Percentiles rank a stretch among this genome's conserved stretches.
These are phyloP conservation scores for Lissonota sp. DNA, from an alignment of 2,888 invertebrate genomes.

Conservation along the genomic window DNA sequence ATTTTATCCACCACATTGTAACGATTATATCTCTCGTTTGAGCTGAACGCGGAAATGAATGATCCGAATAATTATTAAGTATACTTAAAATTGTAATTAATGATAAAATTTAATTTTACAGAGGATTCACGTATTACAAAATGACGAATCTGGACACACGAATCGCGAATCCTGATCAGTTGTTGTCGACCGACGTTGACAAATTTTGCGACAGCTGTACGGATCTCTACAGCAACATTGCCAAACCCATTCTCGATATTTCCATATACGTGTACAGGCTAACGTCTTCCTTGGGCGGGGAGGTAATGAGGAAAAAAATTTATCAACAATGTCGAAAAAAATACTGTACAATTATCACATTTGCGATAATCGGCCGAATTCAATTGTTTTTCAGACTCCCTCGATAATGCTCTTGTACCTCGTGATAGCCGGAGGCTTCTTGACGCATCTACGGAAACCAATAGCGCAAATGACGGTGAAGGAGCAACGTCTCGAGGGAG, in stretches of 20 bases:
- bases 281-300: constrained; percentile 93
- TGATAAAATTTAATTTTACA: constrained; percentile 79
- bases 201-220: constrained; percentile 98
- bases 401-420: constrained; percentile 94
- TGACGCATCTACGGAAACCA: constrained; percentile 95
- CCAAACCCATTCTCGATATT: constrained; percentile 98
- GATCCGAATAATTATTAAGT: constrained; percentile 4
- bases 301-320: constrained; percentile 83
- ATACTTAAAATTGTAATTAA: constrained; percentile 29
- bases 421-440: constrained; percentile 92
- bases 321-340: neutral
- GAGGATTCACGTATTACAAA: constrained; percentile 98
- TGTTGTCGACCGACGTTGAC: constrained; percentile 98
- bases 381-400: constrained; percentile 89
- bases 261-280: constrained; percentile 96
- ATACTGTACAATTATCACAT: neutral
- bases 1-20: neutral
- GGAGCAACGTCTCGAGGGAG: constrained; percentile 99
- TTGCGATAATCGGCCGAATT: neutral
- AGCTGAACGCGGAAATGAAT: neutral
- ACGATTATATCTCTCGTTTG: neutral
- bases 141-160: constrained; percentile 97
- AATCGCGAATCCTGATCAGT: constrained; percentile 97
- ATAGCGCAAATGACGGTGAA: constrained; percentile 94
- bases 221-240: constrained; percentile 97